Evolutionary conservation across 2,888 invertebrate genomes (phyloP).

Genomic region (Alloscopus bannaensis): DNA sequence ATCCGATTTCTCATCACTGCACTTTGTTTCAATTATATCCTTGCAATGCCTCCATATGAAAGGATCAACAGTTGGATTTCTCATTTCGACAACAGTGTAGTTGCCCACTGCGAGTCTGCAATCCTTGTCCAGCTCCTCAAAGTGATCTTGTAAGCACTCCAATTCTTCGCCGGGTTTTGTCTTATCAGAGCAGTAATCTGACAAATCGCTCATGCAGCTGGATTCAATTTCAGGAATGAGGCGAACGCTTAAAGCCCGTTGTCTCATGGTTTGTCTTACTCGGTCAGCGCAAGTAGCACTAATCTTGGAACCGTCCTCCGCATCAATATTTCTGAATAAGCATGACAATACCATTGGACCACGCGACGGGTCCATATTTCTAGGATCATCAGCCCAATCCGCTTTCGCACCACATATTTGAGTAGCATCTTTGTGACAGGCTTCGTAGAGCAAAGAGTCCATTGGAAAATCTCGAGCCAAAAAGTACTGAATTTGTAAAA

Average conservation of each 20-base stretch:
- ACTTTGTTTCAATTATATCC: conserved; percentile 68
- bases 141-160: conserved; percentile 90
- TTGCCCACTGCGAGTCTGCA: conserved; percentile 88
- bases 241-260: conserved; percentile 93
- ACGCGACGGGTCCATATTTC: conserved; percentile 84
- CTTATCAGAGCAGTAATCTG: conserved; percentile 87
- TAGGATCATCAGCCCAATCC: conserved; percentile 83
- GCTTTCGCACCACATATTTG: conserved; percentile 86
- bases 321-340: conserved; percentile 82
- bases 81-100: conserved; percentile 87
- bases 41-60: conserved; percentile 71
- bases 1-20: conserved; percentile 71
- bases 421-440: conserved; percentile 91
- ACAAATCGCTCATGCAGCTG: conserved; percentile 90
- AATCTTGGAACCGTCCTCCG: conserved; percentile 69
- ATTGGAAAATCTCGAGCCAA: conserved; percentile 95
- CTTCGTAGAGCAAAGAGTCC: conserved; percentile 90
- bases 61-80: conserved; percentile 78
- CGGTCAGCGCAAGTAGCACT: conserved; percentile 81
- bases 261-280: conserved; percentile 89
- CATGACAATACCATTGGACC: conserved; percentile 93
- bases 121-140: conserved; percentile 78
- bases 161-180: conserved; percentile 94
- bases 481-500: conserved; percentile 98
- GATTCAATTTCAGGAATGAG: conserved; percentile 96